These are phyloP conservation scores for Trichosurus vulpecula DNA, from an alignment of 2,797 vertebrate species.

Conservation along the genomic window DNA sequence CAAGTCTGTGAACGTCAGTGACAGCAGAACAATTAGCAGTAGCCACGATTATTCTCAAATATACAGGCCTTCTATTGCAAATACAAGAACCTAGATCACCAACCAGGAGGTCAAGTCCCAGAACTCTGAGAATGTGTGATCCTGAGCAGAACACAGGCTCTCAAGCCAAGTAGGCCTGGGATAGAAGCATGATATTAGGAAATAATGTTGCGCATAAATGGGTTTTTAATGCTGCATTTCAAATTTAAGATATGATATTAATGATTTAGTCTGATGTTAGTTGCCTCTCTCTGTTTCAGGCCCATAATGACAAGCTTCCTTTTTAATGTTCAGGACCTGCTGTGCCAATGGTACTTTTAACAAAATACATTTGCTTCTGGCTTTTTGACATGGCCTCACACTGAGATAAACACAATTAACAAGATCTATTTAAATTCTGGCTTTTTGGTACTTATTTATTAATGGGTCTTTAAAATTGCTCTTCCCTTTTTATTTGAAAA, in stretches of 20 bases:
- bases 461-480: constrained; percentile 75
- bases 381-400: constrained; percentile 83
- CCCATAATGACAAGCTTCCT: constrained; percentile 77
- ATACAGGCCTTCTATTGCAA: neutral
- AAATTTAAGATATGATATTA: constrained; percentile 72
- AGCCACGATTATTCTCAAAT: constrained; percentile 3
- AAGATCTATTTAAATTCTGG: constrained; percentile 79
- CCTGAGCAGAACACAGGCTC: constrained; percentile 10
- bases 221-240: constrained; percentile 65
- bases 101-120: neutral
- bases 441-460: constrained; percentile 81
- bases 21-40: neutral
- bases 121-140: constrained; percentile 24
- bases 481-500: constrained; percentile 75
- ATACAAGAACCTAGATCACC: neutral
- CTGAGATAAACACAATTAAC: constrained; percentile 86
- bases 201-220: constrained; percentile 59
- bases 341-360: constrained; percentile 80
- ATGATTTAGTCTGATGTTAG: constrained; percentile 77
- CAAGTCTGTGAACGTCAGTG: neutral
- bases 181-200: constrained; percentile 49
- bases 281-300: constrained; percentile 73
- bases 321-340: constrained; percentile 78
- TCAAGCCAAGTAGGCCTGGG: constrained; percentile 10
- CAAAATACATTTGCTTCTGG: constrained; percentile 83